A percentile compares a stretch with the other conserved stretches of the same genome.
These are phyloP conservation scores for Halcyon senegalensis DNA, from an alignment of 2,113 vertebrate genomes.

Conservation along the genomic window DNA sequence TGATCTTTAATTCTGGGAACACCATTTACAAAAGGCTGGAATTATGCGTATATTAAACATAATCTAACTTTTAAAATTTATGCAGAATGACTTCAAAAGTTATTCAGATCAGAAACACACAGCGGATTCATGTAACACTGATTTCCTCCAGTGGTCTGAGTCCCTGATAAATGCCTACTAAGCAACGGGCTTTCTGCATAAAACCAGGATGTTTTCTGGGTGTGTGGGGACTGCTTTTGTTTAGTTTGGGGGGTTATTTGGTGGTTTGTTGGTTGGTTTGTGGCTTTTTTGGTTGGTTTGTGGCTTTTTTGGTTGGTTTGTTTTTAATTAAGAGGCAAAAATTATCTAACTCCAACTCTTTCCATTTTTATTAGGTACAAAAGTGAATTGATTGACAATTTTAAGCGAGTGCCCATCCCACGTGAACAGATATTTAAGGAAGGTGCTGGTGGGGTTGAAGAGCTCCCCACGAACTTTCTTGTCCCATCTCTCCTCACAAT, in stretches of 20 bases:
- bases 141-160: background rate
- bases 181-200: background rate
- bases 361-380: background rate
- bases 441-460: background rate
- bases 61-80: background rate
- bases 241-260: background rate
- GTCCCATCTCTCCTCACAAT: background rate
- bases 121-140: background rate
- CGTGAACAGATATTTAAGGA: background rate
- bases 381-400: background rate
- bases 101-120: background rate
- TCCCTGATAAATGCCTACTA: background rate
- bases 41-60: background rate
- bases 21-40: background rate
- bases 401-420: background rate
- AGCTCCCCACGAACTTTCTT: background rate
- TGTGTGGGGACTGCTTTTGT: background rate
- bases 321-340: background rate
- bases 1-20: background rate
- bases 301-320: background rate
- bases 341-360: background rate
- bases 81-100: background rate
- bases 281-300: background rate
- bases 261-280: too few relatives aligned
- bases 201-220: background rate